Base-by-base conservation (phyloP, 2,888 invertebrate species). In the Heliconius cydno region DNA sequence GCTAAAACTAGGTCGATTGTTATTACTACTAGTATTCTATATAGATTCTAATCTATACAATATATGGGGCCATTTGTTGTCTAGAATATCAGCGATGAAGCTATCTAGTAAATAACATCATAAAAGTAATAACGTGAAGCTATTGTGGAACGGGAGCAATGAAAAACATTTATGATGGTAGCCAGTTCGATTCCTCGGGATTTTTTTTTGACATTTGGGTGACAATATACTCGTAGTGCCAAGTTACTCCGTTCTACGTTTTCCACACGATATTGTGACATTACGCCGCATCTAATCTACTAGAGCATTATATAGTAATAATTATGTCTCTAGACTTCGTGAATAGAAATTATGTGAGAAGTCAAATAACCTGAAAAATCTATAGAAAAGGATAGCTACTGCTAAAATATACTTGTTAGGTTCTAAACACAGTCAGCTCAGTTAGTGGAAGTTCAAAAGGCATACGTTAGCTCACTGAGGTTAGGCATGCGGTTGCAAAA, bases 31-130 rank as follows among this genome's bases (percentile, higher is more conserved):
- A 30, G 34, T 74, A n/a, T 74, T n/a, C 28, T 52, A 52, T 41
- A 46, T 75, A 70, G 63, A 79, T 79, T 66, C 67, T 75, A 68
- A 79, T 75, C 74, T 79, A 30, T 70, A 78, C 66, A 60, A 79
- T 73, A 75, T 75, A 75, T 79, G 34, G 68, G 41, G 46, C 38
- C 15, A 71, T 68, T 41, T 41, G 68, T 74, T 68, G 67, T 63
- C 41, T 75, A 65, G 22, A 57, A 77, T 34, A 78, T 73, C 68
- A 63, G 60, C 77, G 60, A 63, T 57, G 78, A 63, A 75, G 68
- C 65, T 75, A 75, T 75, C 66, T 28, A 75, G 46, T 75, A 75
- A 66, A 75, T 75, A 75, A 66, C 65, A 60, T 34, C 75, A 75
- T 75, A 75, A 75, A 75, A 75, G 46, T 75, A 65, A 75, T 75